Percentiles rank a stretch among this genome's conserved stretches.
phyloP scores from a whole-genome alignment of 2,888 invertebrate genomes.

The Temnothorax rugatulus region DNA sequence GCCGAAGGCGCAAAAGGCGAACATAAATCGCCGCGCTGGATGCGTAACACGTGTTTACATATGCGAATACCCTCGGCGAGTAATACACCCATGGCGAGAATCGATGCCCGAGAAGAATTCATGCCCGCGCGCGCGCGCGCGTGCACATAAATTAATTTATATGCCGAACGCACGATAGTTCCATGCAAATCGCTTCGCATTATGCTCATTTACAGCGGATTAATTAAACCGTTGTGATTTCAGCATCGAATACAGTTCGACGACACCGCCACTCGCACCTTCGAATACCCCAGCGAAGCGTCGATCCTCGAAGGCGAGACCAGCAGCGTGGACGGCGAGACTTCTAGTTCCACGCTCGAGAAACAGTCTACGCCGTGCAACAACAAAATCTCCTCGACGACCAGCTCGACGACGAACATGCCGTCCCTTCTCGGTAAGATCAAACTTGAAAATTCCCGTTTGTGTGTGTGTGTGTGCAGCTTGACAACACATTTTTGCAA shows the following conservation, averaged over 20 bases:
- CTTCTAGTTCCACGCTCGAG: slow-evolving; percentile 79
- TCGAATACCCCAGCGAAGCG: slow-evolving; percentile 97
- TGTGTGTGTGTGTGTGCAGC: no score
- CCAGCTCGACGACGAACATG: slow-evolving; percentile 75
- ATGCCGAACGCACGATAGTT: neutral
- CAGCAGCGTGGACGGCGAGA: slow-evolving; percentile 81
- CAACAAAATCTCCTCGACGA: slow-evolving; percentile 78
- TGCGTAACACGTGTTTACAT: slow-evolving; percentile 40
- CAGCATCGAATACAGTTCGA: slow-evolving; percentile 96
- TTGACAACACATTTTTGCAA: neutral
- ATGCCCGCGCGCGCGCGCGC: neutral
- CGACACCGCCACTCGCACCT: slow-evolving; percentile 94
- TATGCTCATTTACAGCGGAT: neutral
- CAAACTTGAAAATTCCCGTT: neutral
- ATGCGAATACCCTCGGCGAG: slow-evolving; percentile 18
- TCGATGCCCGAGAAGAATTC: no score
- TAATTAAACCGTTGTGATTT: slow-evolving; percentile 54
- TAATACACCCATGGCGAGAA: neutral
- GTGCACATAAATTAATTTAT: slow-evolving; percentile 32
- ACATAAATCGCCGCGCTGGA: slow-evolving; percentile 8
- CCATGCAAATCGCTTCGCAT: neutral
- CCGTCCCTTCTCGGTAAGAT: slow-evolving; percentile 83
- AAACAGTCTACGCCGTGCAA: slow-evolving; percentile 76
- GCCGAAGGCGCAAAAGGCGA: slow-evolving; percentile 42
- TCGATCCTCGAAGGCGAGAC: slow-evolving; percentile 91